Evolutionary conservation across 2,113 vertebrate genomes (phyloP).

Genomic region (Pogona vitticeps): DNA sequence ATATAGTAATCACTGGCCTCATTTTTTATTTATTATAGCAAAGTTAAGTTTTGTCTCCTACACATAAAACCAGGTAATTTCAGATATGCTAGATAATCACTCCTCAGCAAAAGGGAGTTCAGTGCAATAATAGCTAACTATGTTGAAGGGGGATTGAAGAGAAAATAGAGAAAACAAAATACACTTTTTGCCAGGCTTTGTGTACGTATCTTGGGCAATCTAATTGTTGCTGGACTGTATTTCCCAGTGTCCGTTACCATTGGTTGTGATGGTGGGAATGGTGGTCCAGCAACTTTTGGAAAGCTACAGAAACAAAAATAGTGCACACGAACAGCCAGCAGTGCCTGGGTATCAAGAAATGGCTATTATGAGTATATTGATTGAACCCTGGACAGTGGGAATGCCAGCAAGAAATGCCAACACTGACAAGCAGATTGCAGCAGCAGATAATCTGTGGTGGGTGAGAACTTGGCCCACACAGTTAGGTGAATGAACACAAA

Average conservation of each 20-base stretch:
- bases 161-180: not conserved
- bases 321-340: no score
- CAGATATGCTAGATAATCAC: slow-evolving; percentile 26
- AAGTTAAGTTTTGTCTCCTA: slow-evolving; percentile 32
- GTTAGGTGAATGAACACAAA: no score
- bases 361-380: no score
- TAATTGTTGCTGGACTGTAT: not conserved
- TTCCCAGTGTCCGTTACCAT: no score
- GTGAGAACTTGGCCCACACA: no score
- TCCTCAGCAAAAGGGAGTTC: not conserved
- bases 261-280: not conserved
- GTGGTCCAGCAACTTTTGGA: no score
- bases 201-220: not conserved
- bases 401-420: no score
- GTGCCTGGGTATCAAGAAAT: no score
- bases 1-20: not conserved
- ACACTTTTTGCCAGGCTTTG: not conserved
- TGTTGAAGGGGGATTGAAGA: not conserved
- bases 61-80: slow-evolving; percentile 29
- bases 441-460: no score
- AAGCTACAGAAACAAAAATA: no score
- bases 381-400: no score
- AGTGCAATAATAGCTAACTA: not conserved
- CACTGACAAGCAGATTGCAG: no score
- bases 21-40: slow-evolving; percentile 35